These are phyloP conservation scores for Lytechinus variegatus DNA, from an alignment of 35 echinoderm and acorn worm species.

Conservation along the genomic window DNA sequence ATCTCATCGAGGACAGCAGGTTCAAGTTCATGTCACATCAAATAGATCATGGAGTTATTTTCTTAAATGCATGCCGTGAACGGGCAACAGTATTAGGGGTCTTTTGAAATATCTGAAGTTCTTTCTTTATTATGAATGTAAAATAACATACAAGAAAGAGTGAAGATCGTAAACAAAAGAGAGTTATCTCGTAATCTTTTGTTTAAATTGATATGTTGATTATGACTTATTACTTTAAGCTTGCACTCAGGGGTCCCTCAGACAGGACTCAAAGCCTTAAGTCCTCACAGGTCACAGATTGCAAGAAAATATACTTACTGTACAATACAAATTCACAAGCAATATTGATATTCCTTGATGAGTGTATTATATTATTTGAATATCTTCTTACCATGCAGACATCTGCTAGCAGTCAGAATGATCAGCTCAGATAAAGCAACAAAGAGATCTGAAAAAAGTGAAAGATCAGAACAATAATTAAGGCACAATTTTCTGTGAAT, in stretches of 20 bases:
- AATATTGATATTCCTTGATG: too few relatives aligned
- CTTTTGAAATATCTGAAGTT: neutral
- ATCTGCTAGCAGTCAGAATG: conserved; percentile 68
- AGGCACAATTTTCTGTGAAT: too few relatives aligned
- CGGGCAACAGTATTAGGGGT: neutral
- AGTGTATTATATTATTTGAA: neutral
- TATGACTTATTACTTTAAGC: too few relatives aligned
- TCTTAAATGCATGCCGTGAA: neutral
- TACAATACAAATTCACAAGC: too few relatives aligned
- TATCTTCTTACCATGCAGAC: conserved; percentile 62
- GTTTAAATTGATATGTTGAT: too few relatives aligned
- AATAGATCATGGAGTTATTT: neutral
- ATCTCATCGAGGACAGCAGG: neutral
- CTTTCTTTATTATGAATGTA: neutral
- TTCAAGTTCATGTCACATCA: neutral
- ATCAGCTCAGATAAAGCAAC: conserved; percentile 70
- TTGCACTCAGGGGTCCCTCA: too few relatives aligned
- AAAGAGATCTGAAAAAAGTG: conserved; percentile 64
- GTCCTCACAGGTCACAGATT: too few relatives aligned
- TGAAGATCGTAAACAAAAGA: too few relatives aligned
- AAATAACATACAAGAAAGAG: too few relatives aligned
- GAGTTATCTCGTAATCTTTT: too few relatives aligned
- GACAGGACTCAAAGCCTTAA: too few relatives aligned
- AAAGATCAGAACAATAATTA: neutral
- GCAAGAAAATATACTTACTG: too few relatives aligned